Conservation (phyloP, 1,140 invertebrate genomes). For the Spodoptera litura region DNA sequence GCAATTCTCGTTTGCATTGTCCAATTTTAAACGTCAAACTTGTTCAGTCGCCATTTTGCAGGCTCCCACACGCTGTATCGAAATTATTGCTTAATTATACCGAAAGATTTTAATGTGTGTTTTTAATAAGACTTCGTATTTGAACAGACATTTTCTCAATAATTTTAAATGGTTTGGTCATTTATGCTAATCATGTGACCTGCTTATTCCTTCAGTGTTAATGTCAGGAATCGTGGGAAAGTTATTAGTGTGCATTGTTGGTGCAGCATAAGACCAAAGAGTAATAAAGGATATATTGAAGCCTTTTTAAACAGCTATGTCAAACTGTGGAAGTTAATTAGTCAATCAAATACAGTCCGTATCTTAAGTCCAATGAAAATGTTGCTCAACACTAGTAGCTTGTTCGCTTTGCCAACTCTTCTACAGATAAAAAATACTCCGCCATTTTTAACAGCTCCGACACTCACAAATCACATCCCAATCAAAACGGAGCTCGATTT, state of each 20-base stretch:
- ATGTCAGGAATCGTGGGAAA: not conserved
- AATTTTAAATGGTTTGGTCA: not conserved
- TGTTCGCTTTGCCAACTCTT: not conserved
- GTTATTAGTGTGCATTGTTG: not conserved
- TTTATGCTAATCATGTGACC: too few species aligned
- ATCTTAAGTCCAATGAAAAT: not conserved
- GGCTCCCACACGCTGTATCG: conserved; percentile 39
- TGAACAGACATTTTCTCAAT: conserved; percentile 10
- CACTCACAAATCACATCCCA: conserved; percentile 43
- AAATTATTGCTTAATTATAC: conserved; percentile 45
- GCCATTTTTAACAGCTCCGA: not conserved
- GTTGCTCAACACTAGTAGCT: not conserved
- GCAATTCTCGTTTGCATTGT: conserved; percentile 41
- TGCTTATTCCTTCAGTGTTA: not conserved
- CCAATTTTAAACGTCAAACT: conserved; percentile 32
- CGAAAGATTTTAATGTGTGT: not conserved
- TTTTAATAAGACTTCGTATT: conserved; percentile 20
- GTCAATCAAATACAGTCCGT: not conserved
- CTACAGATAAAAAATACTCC: not conserved
- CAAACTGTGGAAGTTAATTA: not conserved
- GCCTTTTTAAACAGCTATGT: not conserved
- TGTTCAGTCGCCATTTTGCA: conserved; percentile 16
- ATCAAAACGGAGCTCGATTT: conserved; percentile 35
- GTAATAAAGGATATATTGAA: not conserved
- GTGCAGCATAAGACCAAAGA: too few species aligned